Percentiles rank a stretch among this genome's conserved stretches.
These are phyloP conservation scores for Synanceia verrucosa DNA, from an alignment of 2,797 vertebrate genomes.

Conservation along the genomic window DNA sequence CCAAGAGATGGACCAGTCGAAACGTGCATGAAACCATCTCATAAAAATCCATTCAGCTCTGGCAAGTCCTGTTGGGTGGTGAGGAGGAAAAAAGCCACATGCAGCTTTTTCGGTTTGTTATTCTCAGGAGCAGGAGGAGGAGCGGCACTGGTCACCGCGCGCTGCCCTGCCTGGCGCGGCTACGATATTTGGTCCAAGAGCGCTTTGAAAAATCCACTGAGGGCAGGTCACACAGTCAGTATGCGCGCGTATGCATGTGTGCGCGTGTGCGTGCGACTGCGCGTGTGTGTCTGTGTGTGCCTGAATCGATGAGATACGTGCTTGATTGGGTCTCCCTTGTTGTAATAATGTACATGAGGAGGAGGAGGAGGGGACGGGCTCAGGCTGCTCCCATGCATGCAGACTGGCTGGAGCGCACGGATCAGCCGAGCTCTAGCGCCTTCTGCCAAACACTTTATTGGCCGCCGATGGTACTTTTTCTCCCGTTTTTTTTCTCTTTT, in stretches of 20 bases:
- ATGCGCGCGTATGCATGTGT: constrained; percentile 10
- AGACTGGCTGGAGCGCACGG: constrained; percentile 76
- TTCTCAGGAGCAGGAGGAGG: constrained; percentile 57
- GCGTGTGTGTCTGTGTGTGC: constrained; percentile 44
- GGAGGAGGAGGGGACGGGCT: constrained; percentile 82
- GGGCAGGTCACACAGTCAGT: constrained; percentile 67
- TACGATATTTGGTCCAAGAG: constrained; percentile 77
- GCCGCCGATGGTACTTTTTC: constrained; percentile 78
- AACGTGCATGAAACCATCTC: constrained; percentile 63
- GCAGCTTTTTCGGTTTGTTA: constrained; percentile 63
- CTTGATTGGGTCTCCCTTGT: constrained; percentile 95
- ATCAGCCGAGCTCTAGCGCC: constrained; percentile 69
- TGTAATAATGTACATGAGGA: constrained; percentile 88
- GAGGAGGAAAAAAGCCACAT: constrained; percentile 32
- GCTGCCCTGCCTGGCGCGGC: constrained; percentile 68
- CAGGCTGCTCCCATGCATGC: constrained; percentile 79
- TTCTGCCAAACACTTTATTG: constrained; percentile 84
- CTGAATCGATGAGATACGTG: constrained; percentile 92
- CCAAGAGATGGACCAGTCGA: constrained; percentile 49
- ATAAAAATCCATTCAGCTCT: constrained; percentile 65
- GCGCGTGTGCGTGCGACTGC: not conserved
- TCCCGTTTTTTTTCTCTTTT: constrained; percentile 21
- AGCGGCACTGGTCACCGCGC: constrained; percentile 74
- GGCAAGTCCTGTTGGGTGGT: constrained; percentile 45
- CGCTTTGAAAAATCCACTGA: constrained; percentile 78